Evolutionary conservation across 2,888 invertebrate species (phyloP).

Genomic region (Cheilosia urbana): DNA sequence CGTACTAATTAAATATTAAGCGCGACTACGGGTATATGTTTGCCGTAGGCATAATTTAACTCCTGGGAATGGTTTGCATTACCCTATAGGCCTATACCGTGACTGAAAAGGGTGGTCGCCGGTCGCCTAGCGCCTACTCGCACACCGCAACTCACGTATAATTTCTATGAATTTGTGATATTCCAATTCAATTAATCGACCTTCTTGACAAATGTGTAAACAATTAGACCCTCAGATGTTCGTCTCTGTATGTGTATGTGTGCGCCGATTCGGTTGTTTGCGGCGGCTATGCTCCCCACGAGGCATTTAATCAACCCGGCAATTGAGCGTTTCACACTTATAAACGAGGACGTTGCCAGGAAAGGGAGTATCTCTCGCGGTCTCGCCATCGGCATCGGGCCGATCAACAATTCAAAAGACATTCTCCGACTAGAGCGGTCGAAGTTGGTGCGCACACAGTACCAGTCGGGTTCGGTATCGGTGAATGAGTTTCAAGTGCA

Average conservation of each 20-base stretch:
- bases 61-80: background rate
- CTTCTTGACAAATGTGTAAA: slow-evolving; percentile 57
- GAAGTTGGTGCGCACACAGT: slow-evolving; percentile 25
- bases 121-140: too few species aligned
- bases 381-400: too few species aligned
- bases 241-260: slow-evolving; percentile 7
- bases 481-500: slow-evolving; percentile 17
- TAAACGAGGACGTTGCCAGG: slow-evolving; percentile 54
- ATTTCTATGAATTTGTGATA: slow-evolving; percentile 42
- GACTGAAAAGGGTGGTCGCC: background rate
- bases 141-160: background rate
- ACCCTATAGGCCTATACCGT: background rate
- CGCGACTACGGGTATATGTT: slow-evolving; percentile 8
- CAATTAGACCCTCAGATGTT: slow-evolving; percentile 62
- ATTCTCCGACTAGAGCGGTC: slow-evolving; percentile 21
- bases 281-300: slow-evolving; percentile 1
- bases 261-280: background rate
- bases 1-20: slow-evolving; percentile 50
- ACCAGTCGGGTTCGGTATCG: slow-evolving; percentile 15
- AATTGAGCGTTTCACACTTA: slow-evolving; percentile 58
- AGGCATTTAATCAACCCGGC: slow-evolving; percentile 40
- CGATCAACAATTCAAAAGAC: slow-evolving; percentile 45
- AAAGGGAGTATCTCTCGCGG: slow-evolving; percentile 35
- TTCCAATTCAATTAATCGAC: slow-evolving; percentile 69
- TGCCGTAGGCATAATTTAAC: slow-evolving; percentile 18